Conservation (phyloP, 2,888 invertebrate genomes). For the Neoitamus cyanurus region DNA sequence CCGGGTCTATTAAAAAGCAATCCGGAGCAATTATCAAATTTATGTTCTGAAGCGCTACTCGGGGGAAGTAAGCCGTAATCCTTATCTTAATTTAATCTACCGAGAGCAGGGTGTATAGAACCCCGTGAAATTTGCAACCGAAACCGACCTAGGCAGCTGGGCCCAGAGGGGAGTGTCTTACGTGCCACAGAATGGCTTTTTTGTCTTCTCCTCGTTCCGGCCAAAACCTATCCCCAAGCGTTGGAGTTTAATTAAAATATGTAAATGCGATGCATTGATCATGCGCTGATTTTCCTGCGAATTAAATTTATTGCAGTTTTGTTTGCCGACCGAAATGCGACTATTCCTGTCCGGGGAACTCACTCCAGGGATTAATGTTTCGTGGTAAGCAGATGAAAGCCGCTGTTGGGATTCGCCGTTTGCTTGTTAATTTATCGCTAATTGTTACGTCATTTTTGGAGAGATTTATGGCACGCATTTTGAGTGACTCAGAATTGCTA, state of each 20-base stretch:
- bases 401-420: conserved; percentile 39
- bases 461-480: conserved; percentile 6
- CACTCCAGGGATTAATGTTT: conserved; percentile 39
- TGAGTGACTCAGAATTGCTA: neutral
- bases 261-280: conserved; percentile 44
- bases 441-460: conserved; percentile 44
- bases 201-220: neutral
- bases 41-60: conserved; percentile 3
- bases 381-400: conserved; percentile 41
- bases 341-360: neutral
- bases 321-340: conserved; percentile 25
- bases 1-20: conserved; percentile 43
- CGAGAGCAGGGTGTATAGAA: conserved; percentile 8
- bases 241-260: conserved; percentile 44
- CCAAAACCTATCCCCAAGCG: conserved; percentile 30
- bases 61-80: conserved; percentile 32
- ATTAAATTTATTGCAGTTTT: conserved; percentile 46
- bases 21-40: conserved; percentile 38
- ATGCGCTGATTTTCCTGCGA: conserved; percentile 45
- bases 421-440: conserved; percentile 44
- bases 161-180: conserved; percentile 9
- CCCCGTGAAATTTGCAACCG: conserved; percentile 27
- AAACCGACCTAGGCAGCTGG: conserved; percentile 25
- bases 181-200: neutral
- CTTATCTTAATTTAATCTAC: conserved; percentile 46